Evolutionary conservation across 2,113 vertebrate species (phyloP).

Genomic region (Rhabdornis inornatus): DNA sequence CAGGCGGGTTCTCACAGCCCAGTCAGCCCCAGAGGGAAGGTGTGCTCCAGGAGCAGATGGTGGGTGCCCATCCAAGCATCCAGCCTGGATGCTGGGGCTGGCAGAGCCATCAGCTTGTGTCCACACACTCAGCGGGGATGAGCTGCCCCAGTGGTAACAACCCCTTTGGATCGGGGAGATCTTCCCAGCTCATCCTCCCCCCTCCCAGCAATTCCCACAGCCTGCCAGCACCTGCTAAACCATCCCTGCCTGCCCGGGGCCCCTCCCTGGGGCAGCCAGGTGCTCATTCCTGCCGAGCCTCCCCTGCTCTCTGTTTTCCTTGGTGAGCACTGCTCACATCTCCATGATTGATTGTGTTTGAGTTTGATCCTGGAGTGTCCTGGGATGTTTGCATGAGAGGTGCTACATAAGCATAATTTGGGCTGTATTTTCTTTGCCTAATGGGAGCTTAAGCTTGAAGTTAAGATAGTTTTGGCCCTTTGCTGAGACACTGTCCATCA

Average conservation of each 20-base stretch:
- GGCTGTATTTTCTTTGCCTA: constrained; percentile 51
- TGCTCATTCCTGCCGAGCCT: neutral
- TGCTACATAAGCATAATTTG: constrained; percentile 57
- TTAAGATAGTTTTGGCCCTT: constrained; percentile 29
- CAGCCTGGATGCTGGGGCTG: accelerated
- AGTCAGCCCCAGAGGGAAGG: accelerated
- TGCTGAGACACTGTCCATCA: constrained; percentile 1
- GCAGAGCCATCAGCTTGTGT: neutral
- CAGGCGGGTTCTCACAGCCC: neutral
- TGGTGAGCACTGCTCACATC: constrained; percentile 37
- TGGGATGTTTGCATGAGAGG: constrained; percentile 20
- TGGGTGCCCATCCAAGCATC: accelerated
- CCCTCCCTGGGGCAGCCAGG: neutral
- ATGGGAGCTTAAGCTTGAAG: constrained; percentile 14
- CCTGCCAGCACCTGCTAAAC: neutral
- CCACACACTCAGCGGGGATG: accelerated
- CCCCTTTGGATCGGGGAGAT: neutral
- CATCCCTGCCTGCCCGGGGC: accelerated
- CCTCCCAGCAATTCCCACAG: neutral
- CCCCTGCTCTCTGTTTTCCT: constrained; percentile 26
- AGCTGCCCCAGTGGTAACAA: neutral
- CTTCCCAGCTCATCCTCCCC: neutral
- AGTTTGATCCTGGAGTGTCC: constrained; percentile 13
- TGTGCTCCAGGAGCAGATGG: neutral
- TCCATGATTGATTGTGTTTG: constrained; percentile 55